Evolutionary conservation across 2,113 vertebrate species (phyloP).

Genomic region (Rhea pennata): DNA sequence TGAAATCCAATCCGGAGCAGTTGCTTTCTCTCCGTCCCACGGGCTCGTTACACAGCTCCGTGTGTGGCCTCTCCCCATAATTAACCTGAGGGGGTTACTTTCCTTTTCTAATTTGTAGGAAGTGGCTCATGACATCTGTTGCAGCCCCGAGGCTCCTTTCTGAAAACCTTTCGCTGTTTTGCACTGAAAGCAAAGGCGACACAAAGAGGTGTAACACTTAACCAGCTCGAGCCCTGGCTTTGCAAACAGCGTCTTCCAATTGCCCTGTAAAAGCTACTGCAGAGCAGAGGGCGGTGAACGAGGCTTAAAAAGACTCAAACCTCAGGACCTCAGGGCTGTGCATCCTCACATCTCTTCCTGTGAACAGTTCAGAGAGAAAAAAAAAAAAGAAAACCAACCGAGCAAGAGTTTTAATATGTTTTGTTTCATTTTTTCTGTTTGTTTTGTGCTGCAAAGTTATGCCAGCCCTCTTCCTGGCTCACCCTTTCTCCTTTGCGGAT

Average conservation of each 20-base stretch:
- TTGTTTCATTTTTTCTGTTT: background rate
- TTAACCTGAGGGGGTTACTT: conserved; percentile 77
- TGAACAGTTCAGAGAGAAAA: background rate
- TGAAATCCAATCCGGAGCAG: conserved; percentile 68
- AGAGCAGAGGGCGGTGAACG: background rate
- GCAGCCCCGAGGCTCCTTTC: conserved; percentile 61
- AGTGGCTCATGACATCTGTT: conserved; percentile 75
- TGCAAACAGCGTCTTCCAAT: background rate
- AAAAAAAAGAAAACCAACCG: background rate
- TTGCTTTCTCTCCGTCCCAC: conserved; percentile 49
- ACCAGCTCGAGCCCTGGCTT: background rate
- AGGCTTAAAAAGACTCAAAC: background rate
- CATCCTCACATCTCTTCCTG: background rate
- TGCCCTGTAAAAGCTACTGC: background rate
- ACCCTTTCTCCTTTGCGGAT: background rate
- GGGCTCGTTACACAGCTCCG: conserved; percentile 45
- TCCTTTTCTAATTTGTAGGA: conserved; percentile 80
- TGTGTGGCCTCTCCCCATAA: conserved; percentile 76
- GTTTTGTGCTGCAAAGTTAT: background rate
- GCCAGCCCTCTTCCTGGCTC: background rate
- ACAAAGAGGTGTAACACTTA: conserved; percentile 43
- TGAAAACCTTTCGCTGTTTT: conserved; percentile 47
- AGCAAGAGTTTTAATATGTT: background rate
- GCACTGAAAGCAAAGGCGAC: conserved; percentile 12
- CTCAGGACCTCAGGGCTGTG: accelerated